Evolutionary conservation across 2,888 invertebrate species (phyloP).

Genomic region (Diarsia rubi): DNA sequence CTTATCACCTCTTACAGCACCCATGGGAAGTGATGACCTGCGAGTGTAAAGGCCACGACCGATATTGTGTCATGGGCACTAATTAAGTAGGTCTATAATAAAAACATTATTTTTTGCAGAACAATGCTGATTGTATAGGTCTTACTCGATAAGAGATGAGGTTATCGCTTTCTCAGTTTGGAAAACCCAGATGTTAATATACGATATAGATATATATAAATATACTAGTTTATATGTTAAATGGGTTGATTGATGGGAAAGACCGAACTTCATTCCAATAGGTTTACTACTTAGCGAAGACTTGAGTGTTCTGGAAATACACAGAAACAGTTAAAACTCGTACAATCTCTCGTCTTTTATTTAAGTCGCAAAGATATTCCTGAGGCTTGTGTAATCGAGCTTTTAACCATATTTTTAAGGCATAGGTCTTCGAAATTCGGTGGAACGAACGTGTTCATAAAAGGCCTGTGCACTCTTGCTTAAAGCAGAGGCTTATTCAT

Average conservation of each 20-base stretch:
- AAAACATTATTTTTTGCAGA: not conserved
- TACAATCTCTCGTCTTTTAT: not conserved
- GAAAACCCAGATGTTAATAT: conserved; percentile 21
- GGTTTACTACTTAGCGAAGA: not conserved
- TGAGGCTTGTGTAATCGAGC: not conserved
- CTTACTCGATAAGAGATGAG: conserved; percentile 4
- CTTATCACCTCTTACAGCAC: conserved; percentile 50
- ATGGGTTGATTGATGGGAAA: not conserved
- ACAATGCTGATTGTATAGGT: conserved; percentile 14
- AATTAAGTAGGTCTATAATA: conserved; percentile 39
- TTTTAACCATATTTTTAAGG: not conserved
- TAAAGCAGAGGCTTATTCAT: too few relatives aligned
- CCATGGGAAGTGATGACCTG: conserved; percentile 56
- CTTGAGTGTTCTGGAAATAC: not conserved
- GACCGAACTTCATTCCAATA: conserved; percentile 4
- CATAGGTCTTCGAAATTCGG: too few relatives aligned
- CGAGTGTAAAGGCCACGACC: conserved; percentile 41
- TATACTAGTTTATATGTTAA: not conserved
- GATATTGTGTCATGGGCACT: conserved; percentile 35
- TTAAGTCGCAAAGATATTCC: not conserved
- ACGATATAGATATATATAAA: too few relatives aligned
- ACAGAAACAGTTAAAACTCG: not conserved
- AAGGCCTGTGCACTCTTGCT: too few relatives aligned
- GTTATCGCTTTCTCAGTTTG: conserved; percentile 45
- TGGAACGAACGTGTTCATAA: too few relatives aligned